These are phyloP conservation scores for Murina feae DNA, from an alignment of 2,113 vertebrate genomes.

Conservation along the genomic window DNA sequence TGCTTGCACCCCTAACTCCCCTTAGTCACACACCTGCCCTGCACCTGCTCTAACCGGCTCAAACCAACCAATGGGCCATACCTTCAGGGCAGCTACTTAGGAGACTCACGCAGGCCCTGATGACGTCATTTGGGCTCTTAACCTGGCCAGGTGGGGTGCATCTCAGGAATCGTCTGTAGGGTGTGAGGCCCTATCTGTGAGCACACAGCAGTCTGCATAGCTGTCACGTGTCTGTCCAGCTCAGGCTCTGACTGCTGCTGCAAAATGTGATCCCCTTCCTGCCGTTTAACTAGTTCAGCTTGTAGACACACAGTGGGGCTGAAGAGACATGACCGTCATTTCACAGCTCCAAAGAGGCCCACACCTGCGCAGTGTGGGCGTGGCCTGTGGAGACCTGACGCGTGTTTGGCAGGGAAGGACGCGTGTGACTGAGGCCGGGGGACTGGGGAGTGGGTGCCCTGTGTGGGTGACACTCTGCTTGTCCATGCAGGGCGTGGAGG, in stretches of 20 bases:
- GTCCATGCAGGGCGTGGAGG: constrained; percentile 88
- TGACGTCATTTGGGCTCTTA: rapidly evolving
- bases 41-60: rapidly evolving
- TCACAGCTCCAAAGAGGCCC: rapidly evolving
- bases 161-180: not conserved
- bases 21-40: rapidly evolving
- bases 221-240: not conserved
- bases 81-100: rapidly evolving
- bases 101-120: rapidly evolving
- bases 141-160: not conserved
- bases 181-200: rapidly evolving
- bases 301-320: not conserved
- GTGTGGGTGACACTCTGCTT: not conserved
- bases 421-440: no score
- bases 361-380: rapidly evolving
- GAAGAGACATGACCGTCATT: not conserved
- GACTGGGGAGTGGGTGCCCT: rapidly evolving
- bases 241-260: rapidly evolving
- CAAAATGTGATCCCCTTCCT: rapidly evolving
- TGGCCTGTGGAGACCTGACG: rapidly evolving
- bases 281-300: rapidly evolving
- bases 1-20: rapidly evolving
- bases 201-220: rapidly evolving
- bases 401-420: not conserved
- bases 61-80: not conserved